phyloP scores from a whole-genome alignment of 2,888 invertebrate species.

The Melikaiella ostensackeni region DNA sequence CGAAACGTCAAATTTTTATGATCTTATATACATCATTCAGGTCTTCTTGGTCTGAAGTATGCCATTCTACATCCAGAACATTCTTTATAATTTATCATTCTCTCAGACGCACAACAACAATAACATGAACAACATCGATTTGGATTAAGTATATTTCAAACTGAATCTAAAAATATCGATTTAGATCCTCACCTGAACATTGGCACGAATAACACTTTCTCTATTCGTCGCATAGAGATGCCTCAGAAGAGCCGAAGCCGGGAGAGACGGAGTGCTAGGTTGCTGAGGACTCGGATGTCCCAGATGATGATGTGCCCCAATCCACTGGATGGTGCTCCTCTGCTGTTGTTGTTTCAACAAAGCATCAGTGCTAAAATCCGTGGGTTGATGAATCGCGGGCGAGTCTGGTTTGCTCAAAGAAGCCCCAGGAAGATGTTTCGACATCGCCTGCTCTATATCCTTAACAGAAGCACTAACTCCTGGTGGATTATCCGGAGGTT shows the following conservation, averaged over 20 bases:
- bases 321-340: constrained; percentile 94
- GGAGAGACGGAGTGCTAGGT: constrained; percentile 82
- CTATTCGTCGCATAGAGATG: constrained; percentile 91
- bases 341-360: constrained; percentile 89
- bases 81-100: too few species aligned
- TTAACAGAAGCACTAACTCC: constrained; percentile 84
- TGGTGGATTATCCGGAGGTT: constrained; percentile 58
- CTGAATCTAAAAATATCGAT: neutral
- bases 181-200: constrained; percentile 79
- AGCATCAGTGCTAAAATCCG: constrained; percentile 93
- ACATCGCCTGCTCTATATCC: constrained; percentile 97
- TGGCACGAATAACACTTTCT: constrained; percentile 96
- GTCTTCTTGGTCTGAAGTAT: too few species aligned
- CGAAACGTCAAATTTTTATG: too few species aligned
- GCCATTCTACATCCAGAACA: too few species aligned
- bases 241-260: constrained; percentile 94
- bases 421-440: constrained; percentile 89
- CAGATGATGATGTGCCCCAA: constrained; percentile 87
- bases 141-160: too few species aligned
- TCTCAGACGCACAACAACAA: too few species aligned
- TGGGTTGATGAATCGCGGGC: constrained; percentile 84
- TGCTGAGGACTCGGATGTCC: constrained; percentile 82
- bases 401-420: constrained; percentile 78
- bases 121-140: too few species aligned
- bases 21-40: too few species aligned